Percentiles rank a stretch among this genome's conserved stretches.
These are phyloP conservation scores for Chlorodrepanis virens DNA, from an alignment of 2,113 vertebrate genomes.

Conservation along the genomic window DNA sequence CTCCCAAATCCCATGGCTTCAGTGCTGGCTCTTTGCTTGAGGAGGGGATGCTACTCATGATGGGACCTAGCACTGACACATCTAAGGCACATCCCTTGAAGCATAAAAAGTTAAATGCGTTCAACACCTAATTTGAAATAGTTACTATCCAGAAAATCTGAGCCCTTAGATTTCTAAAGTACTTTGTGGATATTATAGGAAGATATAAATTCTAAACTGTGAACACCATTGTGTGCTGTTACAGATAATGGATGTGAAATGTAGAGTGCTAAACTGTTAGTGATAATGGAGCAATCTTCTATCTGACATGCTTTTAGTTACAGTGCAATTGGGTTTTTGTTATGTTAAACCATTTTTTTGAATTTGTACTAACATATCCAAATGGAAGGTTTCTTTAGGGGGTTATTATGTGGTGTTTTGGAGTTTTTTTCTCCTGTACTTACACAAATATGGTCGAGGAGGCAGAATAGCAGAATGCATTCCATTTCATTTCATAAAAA, in stretches of 20 bases:
- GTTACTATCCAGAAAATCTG: neutral
- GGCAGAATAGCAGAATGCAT: neutral
- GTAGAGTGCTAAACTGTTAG: neutral
- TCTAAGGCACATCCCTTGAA: neutral
- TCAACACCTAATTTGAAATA: neutral
- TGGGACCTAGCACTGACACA: neutral
- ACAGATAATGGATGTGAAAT: neutral
- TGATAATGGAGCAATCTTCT: neutral
- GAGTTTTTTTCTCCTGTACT: neutral
- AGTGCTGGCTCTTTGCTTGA: neutral
- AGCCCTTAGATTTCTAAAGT: neutral
- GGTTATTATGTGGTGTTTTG: neutral
- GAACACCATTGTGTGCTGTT: neutral
- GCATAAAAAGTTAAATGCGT: neutral
- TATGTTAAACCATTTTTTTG: neutral
- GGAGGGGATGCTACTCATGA: neutral
- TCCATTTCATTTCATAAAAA: neutral
- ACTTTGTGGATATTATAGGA: neutral
- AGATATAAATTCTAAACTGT: neutral
- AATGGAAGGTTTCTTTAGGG: neutral
- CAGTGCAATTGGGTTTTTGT: neutral
- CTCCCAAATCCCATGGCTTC: neutral
- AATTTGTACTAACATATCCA: neutral
- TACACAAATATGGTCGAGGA: neutral
- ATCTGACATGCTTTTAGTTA: slow-evolving; percentile 8